phyloP scores from a whole-genome alignment of 2,113 vertebrate species.

The Stigmatopora nigra region DNA sequence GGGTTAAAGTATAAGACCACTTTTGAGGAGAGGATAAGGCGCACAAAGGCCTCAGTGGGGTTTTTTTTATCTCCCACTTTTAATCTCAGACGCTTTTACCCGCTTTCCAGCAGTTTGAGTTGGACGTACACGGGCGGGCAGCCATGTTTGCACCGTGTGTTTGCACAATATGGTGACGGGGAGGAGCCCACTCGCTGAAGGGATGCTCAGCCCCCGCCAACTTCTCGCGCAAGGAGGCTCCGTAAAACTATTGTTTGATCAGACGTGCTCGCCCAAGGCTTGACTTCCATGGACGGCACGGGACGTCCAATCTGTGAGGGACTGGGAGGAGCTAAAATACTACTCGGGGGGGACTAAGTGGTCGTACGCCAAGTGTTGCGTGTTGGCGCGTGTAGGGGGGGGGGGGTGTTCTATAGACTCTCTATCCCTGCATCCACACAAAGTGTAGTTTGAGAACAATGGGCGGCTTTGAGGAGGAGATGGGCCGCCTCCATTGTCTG shows the following conservation, averaged over 20 bases:
- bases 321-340: no score
- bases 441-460: slow-evolving; percentile 49
- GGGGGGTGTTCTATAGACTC: neutral
- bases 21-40: slow-evolving; percentile 40
- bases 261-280: no score
- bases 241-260: neutral
- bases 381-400: neutral
- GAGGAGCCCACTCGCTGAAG: slow-evolving; percentile 35
- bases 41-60: slow-evolving; percentile 48
- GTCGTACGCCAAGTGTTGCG: neutral
- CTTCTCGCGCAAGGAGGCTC: neutral
- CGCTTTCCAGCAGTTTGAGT: neutral
- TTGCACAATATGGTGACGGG: slow-evolving; percentile 59
- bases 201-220: slow-evolving; percentile 33
- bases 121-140: neutral
- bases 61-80: slow-evolving; percentile 19
- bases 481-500: slow-evolving; percentile 65
- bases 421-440: neutral
- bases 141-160: slow-evolving; percentile 60
- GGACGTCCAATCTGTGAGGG: no score
- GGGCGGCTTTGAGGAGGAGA: slow-evolving; percentile 57
- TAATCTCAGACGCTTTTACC: neutral
- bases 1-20: slow-evolving; percentile 58
- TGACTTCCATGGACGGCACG: no score
- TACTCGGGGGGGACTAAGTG: neutral